Percentiles rank a stretch among this genome's conserved stretches.
Evolutionary conservation across 2,888 invertebrate species (phyloP).

Genomic region (Agelastica alni): DNA sequence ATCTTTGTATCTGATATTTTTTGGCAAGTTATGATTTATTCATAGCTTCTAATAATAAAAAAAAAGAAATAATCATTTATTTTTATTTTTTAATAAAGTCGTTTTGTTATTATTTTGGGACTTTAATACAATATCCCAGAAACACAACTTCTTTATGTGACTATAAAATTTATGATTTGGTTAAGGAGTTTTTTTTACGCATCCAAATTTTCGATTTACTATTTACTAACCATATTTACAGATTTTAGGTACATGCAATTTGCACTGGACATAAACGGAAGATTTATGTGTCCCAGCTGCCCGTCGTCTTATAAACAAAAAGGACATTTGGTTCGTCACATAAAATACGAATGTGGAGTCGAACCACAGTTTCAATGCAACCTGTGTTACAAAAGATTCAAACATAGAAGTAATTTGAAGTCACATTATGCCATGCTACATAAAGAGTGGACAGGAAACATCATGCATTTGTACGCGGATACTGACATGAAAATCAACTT

Average conservation of each 20-base stretch:
- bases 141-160: no score
- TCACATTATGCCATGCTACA: conserved; percentile 54
- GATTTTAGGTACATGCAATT: conserved; percentile 47
- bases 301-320: conserved; percentile 46
- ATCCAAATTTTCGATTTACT: neutral
- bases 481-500: neutral
- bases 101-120: no score
- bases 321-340: conserved; percentile 47
- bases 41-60: no score
- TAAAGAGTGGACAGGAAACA: conserved; percentile 12
- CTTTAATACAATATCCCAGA: no score
- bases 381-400: conserved; percentile 54
- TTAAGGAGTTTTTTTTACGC: no score
- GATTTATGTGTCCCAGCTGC: conserved; percentile 45
- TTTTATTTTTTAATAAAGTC: no score
- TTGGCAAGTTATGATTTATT: no score
- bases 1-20: no score
- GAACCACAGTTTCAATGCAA: conserved; percentile 58
- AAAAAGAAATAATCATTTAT: no score
- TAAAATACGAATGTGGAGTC: conserved; percentile 50
- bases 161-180: no score
- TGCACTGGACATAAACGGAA: conserved; percentile 43
- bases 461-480: neutral
- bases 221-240: conserved; percentile 11
- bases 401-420: conserved; percentile 60